Evolutionary conservation across 1,140 invertebrate genomes (phyloP), one percentile per base, ranked within the genome.

Genomic region (Argopecten irradians): DNA sequence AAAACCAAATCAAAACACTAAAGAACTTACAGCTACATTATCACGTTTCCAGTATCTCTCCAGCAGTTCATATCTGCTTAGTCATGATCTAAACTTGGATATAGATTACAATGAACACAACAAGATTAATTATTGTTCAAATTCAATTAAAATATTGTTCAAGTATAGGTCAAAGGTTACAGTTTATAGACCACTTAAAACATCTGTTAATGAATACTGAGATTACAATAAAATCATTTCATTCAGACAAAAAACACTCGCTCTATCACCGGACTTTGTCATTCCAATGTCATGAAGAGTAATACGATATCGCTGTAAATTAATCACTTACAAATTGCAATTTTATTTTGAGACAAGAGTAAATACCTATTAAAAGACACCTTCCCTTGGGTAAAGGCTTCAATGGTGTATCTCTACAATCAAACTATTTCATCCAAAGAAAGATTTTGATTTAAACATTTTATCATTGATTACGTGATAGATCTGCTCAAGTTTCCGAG

Each of bases 291-390:
- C 43, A 28, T 11, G 22, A n/a, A 71, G 55, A 71, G 55, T 71
- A 28, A 71, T 11, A 1, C 16, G 55, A 71, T 71, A 71, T 28
- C 5, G n/a, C 19, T 71, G 55, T 71, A 2, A 28, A 71, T 71
- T 71, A 71, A 71, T 71, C 28, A n/a, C 55, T 71, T 71, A 71
- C 55, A 71, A 71, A 71, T 71, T 71, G 5, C 55, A 71, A 11
- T 71, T 28, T 71, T 0, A 71, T 71, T 71, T n/a, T n/a, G 55
- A 71, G 55, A 71, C 55, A 71, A 71, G 55, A 71, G 55, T 71
- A 71, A 71, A 71, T 71, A 71, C 28, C 55, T 16, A 71, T 71
- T 71, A 71, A 46, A 46, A 46, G 43, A 71, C 55, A 71, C 55
- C 55, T 71, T 71, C 55, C 55, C 55, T 28, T n/a, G 55, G 55